Percentiles rank a stretch among this genome's conserved stretches.
Evolutionary conservation across 2,113 vertebrate species (phyloP).

Genomic region (Myiopsitta monachus): DNA sequence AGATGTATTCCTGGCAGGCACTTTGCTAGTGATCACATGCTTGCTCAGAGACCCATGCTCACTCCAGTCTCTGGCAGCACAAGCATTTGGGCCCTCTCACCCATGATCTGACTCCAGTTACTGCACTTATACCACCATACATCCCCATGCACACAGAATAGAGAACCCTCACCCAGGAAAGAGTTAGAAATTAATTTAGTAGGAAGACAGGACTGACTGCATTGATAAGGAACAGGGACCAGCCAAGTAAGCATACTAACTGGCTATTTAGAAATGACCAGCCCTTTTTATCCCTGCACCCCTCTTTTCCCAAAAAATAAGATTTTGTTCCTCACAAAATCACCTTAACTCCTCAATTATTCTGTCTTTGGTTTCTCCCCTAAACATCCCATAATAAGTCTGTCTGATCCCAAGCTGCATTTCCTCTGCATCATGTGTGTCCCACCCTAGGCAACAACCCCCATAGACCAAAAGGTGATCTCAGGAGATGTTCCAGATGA

Average conservation of each 20-base stretch:
- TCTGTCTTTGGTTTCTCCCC: not conserved
- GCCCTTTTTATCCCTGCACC: not conserved
- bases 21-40: not conserved
- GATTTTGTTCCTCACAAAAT: not conserved
- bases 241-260: not conserved
- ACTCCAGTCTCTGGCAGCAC: not conserved
- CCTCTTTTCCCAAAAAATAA: not conserved
- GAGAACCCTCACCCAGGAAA: not conserved
- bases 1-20: not conserved
- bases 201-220: not conserved
- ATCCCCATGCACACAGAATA: not conserved
- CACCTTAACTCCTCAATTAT: not conserved
- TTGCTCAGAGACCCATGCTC: rapidly evolving
- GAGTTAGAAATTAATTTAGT: not conserved
- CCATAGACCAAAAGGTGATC: not conserved
- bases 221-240: not conserved
- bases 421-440: rapidly evolving
- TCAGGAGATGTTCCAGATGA: not conserved
- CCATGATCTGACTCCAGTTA: not conserved
- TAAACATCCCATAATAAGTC: not conserved
- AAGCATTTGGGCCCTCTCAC: not conserved
- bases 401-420: not conserved
- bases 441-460: not conserved
- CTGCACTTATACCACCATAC: not conserved
- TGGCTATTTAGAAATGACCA: not conserved